phyloP scores from a whole-genome alignment of 2,113 vertebrate species.

The Anhinga rufa region DNA sequence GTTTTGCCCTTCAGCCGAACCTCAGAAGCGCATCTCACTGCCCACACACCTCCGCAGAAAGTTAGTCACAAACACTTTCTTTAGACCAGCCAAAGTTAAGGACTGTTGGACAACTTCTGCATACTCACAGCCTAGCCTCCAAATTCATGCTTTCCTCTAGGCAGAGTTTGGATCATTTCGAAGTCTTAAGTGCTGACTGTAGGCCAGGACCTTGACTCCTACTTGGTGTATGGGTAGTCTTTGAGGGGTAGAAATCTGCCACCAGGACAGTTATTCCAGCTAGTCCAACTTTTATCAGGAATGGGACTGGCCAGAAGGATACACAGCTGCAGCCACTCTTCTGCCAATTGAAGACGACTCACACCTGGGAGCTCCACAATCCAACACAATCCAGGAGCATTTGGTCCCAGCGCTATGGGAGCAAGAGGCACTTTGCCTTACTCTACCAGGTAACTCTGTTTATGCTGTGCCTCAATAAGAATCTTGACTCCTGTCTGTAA shows the following conservation, averaged over 20 bases:
- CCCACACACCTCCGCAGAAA: not conserved
- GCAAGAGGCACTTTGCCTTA: not conserved
- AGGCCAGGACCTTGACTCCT: not conserved
- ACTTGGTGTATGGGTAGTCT: not conserved
- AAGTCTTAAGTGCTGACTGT: not conserved
- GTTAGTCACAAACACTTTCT: not conserved
- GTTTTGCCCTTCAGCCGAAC: not conserved
- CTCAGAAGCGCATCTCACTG: not conserved
- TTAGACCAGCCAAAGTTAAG: not conserved
- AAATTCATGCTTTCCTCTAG: not conserved
- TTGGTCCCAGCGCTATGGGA: not conserved
- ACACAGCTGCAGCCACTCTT: not conserved
- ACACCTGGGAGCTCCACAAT: accelerated
- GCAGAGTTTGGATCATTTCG: not conserved
- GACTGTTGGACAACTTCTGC: not conserved
- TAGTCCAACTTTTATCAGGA: not conserved
- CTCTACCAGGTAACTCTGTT: not conserved
- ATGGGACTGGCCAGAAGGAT: not conserved
- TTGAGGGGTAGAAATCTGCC: not conserved
- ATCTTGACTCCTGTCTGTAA: not conserved
- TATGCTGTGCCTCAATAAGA: not conserved
- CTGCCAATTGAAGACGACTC: not conserved
- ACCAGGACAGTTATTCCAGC: not conserved
- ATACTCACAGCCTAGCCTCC: not conserved
- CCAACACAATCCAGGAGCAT: not conserved